These are phyloP conservation scores for Euphydryas editha DNA, from an alignment of 2,888 invertebrate genomes.

Conservation along the genomic window DNA sequence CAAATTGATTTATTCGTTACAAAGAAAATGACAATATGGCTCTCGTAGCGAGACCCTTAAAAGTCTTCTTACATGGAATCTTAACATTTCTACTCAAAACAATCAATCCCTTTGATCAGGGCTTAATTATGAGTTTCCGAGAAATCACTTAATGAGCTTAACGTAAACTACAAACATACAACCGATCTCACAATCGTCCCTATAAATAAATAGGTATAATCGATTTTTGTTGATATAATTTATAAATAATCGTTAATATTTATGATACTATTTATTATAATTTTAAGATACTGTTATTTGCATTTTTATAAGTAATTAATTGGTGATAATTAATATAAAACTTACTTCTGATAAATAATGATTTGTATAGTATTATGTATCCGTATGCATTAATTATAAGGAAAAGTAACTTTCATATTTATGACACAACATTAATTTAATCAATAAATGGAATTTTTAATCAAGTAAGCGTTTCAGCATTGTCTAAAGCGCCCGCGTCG, in stretches of 20 bases:
- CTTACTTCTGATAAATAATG: neutral
- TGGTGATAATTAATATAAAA: neutral
- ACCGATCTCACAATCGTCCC: constrained; percentile 22
- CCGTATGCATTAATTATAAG: neutral
- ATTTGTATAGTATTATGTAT: neutral
- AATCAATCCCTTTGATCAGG: constrained; percentile 72
- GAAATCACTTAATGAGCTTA: constrained; percentile 77
- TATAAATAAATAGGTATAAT: constrained; percentile 27
- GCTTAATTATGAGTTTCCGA: constrained; percentile 65
- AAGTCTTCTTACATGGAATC: constrained; percentile 54
- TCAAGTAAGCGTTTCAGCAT: neutral
- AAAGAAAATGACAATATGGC: constrained; percentile 41
- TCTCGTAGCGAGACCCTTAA: constrained; percentile 39
- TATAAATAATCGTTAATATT: neutral
- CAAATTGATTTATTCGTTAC: constrained; percentile 26
- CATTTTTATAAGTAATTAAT: neutral
- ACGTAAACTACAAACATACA: constrained; percentile 46
- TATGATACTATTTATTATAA: neutral
- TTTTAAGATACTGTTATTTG: neutral
- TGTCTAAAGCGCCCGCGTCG: constrained; percentile 41
- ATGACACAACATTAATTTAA: too few species aligned
- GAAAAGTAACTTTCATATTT: too few species aligned
- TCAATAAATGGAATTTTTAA: too few species aligned
- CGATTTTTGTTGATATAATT: neutral
- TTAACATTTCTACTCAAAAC: constrained; percentile 66